phyloP scores from a whole-genome alignment of 2,113 vertebrate species.

The Sula dactylatra region DNA sequence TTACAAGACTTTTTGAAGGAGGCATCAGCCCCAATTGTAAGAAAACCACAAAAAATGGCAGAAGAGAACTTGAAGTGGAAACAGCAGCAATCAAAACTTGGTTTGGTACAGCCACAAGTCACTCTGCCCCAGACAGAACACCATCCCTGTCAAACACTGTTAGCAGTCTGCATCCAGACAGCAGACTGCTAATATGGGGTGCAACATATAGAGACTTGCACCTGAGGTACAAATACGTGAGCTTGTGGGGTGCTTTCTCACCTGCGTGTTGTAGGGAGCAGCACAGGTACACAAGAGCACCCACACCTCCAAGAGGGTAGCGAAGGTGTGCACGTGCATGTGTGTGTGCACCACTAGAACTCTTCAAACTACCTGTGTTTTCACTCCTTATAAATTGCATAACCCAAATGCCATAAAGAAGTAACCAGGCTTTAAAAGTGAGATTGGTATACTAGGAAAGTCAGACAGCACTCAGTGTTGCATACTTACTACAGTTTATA shows the following conservation, averaged over 20 bases:
- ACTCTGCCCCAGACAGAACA: background rate
- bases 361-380: background rate
- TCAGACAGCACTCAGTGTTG: background rate
- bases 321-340: rapidly evolving
- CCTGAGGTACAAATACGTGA: rapidly evolving
- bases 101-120: background rate
- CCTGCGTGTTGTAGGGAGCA: background rate
- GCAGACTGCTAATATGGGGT: background rate
- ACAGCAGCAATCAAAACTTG: background rate
- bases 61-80: background rate
- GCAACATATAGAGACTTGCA: rapidly evolving
- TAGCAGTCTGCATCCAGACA: background rate
- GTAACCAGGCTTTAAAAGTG: background rate
- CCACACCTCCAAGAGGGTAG: background rate
- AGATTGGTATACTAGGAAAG: background rate
- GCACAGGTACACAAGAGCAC: background rate
- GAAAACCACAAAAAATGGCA: background rate
- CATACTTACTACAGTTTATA: background rate
- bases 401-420: background rate
- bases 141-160: background rate
- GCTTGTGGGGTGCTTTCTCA: rapidly evolving
- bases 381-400: background rate
- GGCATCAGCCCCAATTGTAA: background rate
- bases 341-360: background rate
- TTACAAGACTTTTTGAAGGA: background rate